Evolutionary conservation across 1,140 invertebrate genomes (phyloP).

Genomic region (Vollenhovia emeryi): DNA sequence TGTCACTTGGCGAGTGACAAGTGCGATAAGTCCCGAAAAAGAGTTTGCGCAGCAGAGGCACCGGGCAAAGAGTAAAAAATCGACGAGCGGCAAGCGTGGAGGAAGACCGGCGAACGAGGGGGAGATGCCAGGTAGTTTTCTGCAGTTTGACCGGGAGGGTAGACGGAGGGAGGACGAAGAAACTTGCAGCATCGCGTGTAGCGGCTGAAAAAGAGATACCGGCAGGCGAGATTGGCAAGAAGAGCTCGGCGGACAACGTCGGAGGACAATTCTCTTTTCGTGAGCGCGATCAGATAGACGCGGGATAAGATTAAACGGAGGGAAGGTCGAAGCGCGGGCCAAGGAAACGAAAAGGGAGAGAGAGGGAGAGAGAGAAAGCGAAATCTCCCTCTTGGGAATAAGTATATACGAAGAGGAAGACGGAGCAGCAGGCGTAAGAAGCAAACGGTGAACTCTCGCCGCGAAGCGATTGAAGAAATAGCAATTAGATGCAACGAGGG

Average conservation of each 20-base stretch:
- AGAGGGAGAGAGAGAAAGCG: not conserved
- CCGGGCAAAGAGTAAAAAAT: slow-evolving; percentile 6
- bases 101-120: not conserved
- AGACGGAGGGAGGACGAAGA: not conserved
- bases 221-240: slow-evolving; percentile 4
- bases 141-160: not conserved
- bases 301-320: slow-evolving; percentile 45
- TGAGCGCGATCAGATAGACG: slow-evolving; percentile 37
- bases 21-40: slow-evolving; percentile 4
- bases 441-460: not conserved
- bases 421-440: not conserved
- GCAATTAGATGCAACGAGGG: slow-evolving; percentile 14
- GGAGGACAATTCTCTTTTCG: slow-evolving; percentile 38
- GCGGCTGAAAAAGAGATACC: slow-evolving; percentile 8
- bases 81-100: not conserved
- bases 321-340: not conserved
- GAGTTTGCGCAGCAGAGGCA: not conserved
- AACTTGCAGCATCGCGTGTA: not conserved
- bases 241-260: slow-evolving; percentile 22
- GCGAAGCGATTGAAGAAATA: slow-evolving; percentile 32
- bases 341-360: not conserved
- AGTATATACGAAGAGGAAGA: not conserved
- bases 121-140: slow-evolving; percentile 19
- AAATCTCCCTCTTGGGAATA: not conserved
- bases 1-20: slow-evolving; percentile 15